Evolutionary conservation across 2,797 vertebrate genomes (phyloP), one percentile per base, ranked within the genome.

Genomic region (Ara ararauna): DNA sequence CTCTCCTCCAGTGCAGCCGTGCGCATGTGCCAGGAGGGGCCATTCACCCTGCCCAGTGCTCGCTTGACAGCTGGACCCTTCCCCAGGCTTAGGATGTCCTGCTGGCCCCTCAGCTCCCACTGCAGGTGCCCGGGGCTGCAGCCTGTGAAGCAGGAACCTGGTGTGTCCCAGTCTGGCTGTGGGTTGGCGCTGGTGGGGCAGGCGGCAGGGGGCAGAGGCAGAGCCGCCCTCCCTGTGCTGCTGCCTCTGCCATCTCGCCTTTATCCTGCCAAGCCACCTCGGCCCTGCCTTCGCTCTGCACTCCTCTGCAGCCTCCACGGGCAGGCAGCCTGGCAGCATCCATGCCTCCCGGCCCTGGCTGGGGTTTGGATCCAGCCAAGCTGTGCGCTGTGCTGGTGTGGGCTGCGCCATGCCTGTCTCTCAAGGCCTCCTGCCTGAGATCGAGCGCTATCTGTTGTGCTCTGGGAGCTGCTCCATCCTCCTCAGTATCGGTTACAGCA

Each of bases 151-250:
- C 0, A 2, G 36, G 60, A 5, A 0, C 24, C 38, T 44, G 62
- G n/a, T 14, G 0, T 1, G 56, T 2, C 2, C 1, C 2, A 3
- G 18, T 13, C 14, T 3, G 1, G 23, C 45, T 77, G 38, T 1
- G 2, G 38, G 12, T 4, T 67, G 70, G n/a, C 56, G 14, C 61
- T 26, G 66, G 20, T 53, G 32, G 67, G 81, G 70, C 56, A 56
- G 58, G 38, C 0, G 0, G 48, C 0, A 1, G 56, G 51, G 32
- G 32, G 38, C 47, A 80, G 51, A n/a, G 15, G 38, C 74, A 78
- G 76, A 89, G 26, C 26, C 2, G 1, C n/a, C 30, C 21, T 87
- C 53, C n/a, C 44, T 11, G 23, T 61, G 73, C 45, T 1, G 2
- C 86, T 74, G 76, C 47, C 89, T 79, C 38, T 87, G 82, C 67